Base-by-base conservation (phyloP, 1,140 invertebrate species). In the Lucilia sericata region DNA sequence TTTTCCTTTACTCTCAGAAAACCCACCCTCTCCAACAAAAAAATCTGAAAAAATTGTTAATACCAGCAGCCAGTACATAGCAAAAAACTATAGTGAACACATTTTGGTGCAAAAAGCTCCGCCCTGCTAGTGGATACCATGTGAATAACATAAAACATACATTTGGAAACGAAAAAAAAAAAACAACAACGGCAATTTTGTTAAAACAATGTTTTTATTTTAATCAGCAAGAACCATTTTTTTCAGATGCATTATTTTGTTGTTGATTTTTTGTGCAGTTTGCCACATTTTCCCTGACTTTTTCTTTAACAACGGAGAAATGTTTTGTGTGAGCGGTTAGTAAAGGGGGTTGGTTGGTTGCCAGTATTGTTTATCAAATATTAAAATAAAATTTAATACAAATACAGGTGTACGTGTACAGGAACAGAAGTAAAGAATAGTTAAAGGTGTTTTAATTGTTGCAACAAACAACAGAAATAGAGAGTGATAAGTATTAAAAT, bases 41-140 rank as follows among this genome's bases (percentile, higher is more conserved):
- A 70, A 70, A n/a, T 55, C 13, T 4, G 17, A 55, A 55, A 55
- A 55, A 55, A 55, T n/a, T 70, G 21, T 70, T 70, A 70, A n/a
- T 70, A 70, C 7, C 65, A 70, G 65, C 65, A 70, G 7, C 65
- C 25, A 30, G 25, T 30, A 3, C 3, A 70, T 1, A 10, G 19
- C 7, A 19, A 21, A 21, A 70, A 70, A 70, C 25, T 10, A 70
- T 70, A 42, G 42, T 42, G 1, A 30, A 42, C 42, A 42, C 42
- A 21, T 70, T 70, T 70, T 70, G 65, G 65, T 70, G 65, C 21
- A 70, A 70, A 70, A 70, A 70, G 65, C 65, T 70, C 65, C 65
- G 65, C 65, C 65, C 19, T 70, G 21, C 65, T 25, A 70, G 65
- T 30, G 25, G 25, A 30, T 30, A 30, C 25, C 25, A 30, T 2